Conservation (phyloP, 2,888 invertebrate genomes). For the Xestia xanthographa region DNA sequence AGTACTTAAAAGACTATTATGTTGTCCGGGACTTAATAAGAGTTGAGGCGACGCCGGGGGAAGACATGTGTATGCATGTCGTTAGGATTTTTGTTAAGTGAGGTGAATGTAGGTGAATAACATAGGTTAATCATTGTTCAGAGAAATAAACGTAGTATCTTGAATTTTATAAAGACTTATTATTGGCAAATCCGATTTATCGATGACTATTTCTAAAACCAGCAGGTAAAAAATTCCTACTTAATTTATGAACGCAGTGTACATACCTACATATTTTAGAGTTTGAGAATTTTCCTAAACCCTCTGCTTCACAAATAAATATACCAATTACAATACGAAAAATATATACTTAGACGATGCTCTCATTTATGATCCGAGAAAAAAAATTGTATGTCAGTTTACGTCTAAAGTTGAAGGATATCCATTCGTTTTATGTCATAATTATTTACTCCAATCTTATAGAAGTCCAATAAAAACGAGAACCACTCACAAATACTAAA, state of each 20-base stretch:
- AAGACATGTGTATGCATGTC: constrained; percentile 16
- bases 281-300: background rate
- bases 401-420: background rate
- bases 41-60: constrained; percentile 7
- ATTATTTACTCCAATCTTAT: constrained; percentile 28
- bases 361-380: background rate
- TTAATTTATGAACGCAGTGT: background rate
- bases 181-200: background rate
- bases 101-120: background rate
- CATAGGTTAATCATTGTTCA: background rate
- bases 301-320: background rate
- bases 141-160: background rate
- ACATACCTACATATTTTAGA: too few relatives aligned
- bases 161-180: background rate
- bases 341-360: background rate
- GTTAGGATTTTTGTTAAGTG: background rate
- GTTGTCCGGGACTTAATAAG: constrained; percentile 53
- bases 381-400: constrained; percentile 3
- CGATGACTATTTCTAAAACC: background rate
- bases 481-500: constrained; percentile 40
- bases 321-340: background rate
- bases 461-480: constrained; percentile 36
- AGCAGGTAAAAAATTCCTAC: background rate
- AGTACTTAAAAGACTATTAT: constrained; percentile 56
- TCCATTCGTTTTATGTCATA: background rate